These are phyloP conservation scores for Cephus runcator DNA, from an alignment of 2,888 invertebrate species.

Conservation along the genomic window DNA sequence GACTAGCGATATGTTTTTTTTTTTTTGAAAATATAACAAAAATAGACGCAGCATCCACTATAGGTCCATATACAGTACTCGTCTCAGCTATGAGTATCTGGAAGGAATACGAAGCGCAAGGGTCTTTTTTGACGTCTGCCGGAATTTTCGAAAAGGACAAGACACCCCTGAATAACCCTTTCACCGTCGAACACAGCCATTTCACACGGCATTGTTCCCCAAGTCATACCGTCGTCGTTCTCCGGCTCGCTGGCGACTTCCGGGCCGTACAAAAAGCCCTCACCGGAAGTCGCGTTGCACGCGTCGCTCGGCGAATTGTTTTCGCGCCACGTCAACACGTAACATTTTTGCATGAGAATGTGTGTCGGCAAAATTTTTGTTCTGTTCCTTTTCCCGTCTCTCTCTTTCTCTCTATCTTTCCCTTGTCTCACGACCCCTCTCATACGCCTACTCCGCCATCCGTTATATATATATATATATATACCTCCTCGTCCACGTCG, in stretches of 20 bases:
- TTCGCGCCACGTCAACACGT: not conserved
- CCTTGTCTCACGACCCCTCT: conserved; percentile 5
- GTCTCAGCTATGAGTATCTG: no score
- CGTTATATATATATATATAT: not conserved
- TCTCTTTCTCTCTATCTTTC: not conserved
- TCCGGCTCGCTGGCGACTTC: not conserved
- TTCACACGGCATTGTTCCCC: not conserved
- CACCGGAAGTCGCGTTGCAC: not conserved
- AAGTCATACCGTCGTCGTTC: not conserved
- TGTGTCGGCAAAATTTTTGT: not conserved
- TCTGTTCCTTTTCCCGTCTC: conserved; percentile 9
- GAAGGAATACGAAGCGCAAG: not conserved
- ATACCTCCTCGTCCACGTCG: not conserved
- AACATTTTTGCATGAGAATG: not conserved
- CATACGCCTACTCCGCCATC: not conserved
- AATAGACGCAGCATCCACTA: not conserved
- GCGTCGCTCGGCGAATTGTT: not conserved
- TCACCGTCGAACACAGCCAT: not conserved
- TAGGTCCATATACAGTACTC: not conserved
- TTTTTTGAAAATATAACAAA: not conserved
- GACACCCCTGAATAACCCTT: not conserved
- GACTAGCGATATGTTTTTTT: no score
- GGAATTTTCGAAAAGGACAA: not conserved
- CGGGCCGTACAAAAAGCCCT: not conserved
- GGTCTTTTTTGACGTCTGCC: not conserved